These are phyloP conservation scores for Phasianus colchicus DNA, from an alignment of 2,113 vertebrate species.

Conservation along the genomic window DNA sequence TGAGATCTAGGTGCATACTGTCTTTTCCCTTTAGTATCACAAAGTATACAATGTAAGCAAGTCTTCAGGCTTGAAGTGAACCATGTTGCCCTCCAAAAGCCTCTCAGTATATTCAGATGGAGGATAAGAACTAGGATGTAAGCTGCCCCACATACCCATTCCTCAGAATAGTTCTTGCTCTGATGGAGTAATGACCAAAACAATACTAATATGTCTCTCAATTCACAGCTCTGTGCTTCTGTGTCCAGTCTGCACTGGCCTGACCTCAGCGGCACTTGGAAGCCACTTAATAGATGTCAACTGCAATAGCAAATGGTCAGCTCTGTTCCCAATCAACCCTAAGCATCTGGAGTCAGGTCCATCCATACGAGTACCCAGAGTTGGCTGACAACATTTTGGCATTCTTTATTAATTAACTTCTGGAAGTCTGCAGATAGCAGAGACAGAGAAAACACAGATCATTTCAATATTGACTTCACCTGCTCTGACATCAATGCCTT, in stretches of 20 bases:
- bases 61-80: not conserved
- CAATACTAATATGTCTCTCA: not conserved
- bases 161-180: not conserved
- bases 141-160: not conserved
- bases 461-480: not conserved
- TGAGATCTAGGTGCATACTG: not conserved
- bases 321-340: not conserved
- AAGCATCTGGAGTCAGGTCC: not conserved
- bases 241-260: accelerated
- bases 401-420: not conserved
- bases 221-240: not conserved
- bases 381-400: not conserved
- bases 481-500: not conserved
- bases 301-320: not conserved
- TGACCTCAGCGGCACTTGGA: not conserved
- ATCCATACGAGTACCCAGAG: not conserved
- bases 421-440: not conserved
- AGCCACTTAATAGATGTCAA: not conserved
- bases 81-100: not conserved
- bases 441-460: not conserved
- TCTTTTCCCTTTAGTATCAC: not conserved
- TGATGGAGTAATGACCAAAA: not conserved
- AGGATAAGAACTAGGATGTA: not conserved
- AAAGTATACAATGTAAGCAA: not conserved
- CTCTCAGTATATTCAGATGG: not conserved